Evolutionary conservation across 2,888 invertebrate species (phyloP).

Genomic region (Plagiodera versicolora): DNA sequence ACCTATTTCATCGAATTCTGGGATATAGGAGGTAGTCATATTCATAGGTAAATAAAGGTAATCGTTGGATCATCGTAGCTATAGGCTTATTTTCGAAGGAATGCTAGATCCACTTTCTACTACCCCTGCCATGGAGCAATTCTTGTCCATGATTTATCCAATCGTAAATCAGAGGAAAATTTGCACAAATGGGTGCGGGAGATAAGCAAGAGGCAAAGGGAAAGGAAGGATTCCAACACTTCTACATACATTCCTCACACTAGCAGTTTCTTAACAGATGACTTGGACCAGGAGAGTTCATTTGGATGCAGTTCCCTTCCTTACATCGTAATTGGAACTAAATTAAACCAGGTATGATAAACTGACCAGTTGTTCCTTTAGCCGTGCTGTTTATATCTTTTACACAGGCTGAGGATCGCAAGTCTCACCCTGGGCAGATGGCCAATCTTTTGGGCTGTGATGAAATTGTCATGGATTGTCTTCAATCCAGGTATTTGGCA

Average conservation of each 20-base stretch:
- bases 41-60: conserved; percentile 59
- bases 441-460: conserved; percentile 93
- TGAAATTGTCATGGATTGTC: conserved; percentile 84
- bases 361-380: too few relatives aligned
- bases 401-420: conserved; percentile 79
- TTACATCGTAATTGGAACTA: conserved; percentile 83
- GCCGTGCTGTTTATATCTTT: conserved; percentile 61
- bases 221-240: conserved; percentile 25
- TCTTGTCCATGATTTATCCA: conserved; percentile 94
- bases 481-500: conserved; percentile 78
- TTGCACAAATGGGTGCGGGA: conserved; percentile 92
- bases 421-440: conserved; percentile 61
- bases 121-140: conserved; percentile 93
- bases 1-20: conserved; percentile 94
- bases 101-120: conserved; percentile 93
- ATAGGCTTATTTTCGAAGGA: conserved; percentile 55
- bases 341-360: neutral
- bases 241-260: conserved; percentile 10
- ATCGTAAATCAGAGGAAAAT: conserved; percentile 93
- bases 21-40: conserved; percentile 95
- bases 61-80: neutral
- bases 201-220: conserved; percentile 23
- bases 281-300: conserved; percentile 84
- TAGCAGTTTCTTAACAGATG: conserved; percentile 57
- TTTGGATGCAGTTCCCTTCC: conserved; percentile 84